phyloP scores from a whole-genome alignment of 2,797 vertebrate genomes.

The Gephyroberyx darwinii region DNA sequence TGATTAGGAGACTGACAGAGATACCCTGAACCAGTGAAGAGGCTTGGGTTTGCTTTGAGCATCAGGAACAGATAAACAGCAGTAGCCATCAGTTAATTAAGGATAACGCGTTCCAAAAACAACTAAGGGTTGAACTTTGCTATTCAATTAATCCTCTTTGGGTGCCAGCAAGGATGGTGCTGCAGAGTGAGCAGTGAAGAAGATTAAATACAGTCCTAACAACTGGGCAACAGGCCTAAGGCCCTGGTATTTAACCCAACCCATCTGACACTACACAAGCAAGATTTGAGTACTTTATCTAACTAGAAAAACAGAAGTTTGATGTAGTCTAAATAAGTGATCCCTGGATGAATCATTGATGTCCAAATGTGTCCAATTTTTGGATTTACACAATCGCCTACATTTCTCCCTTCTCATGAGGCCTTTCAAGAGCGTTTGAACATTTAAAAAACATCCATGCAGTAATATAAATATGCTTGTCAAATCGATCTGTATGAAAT shows the following conservation, averaged over 20 bases:
- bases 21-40: slow-evolving; percentile 62
- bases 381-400: slow-evolving; percentile 42
- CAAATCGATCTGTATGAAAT: slow-evolving; percentile 49
- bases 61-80: slow-evolving; percentile 68
- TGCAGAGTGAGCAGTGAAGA: slow-evolving; percentile 72
- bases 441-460: slow-evolving; percentile 19
- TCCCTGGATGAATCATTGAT: slow-evolving; percentile 39
- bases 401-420: slow-evolving; percentile 18
- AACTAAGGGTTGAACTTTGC: slow-evolving; percentile 73
- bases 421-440: slow-evolving; percentile 33
- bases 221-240: slow-evolving; percentile 34
- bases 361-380: slow-evolving; percentile 45
- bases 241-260: slow-evolving; percentile 51
- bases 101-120: slow-evolving; percentile 70
- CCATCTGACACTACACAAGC: slow-evolving; percentile 49
- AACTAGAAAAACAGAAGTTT: slow-evolving; percentile 54
- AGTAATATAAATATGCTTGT: slow-evolving; percentile 42
- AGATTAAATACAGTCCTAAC: slow-evolving; percentile 70
- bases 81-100: slow-evolving; percentile 78
- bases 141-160: slow-evolving; percentile 76
- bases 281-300: slow-evolving; percentile 69
- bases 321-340: slow-evolving; percentile 48
- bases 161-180: slow-evolving; percentile 51
- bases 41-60: slow-evolving; percentile 62
- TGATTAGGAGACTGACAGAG: slow-evolving; percentile 75